Evolutionary conservation across 2,888 invertebrate genomes (phyloP), one percentile per base, ranked within the genome.

Genomic region (Lapara coniferarum): DNA sequence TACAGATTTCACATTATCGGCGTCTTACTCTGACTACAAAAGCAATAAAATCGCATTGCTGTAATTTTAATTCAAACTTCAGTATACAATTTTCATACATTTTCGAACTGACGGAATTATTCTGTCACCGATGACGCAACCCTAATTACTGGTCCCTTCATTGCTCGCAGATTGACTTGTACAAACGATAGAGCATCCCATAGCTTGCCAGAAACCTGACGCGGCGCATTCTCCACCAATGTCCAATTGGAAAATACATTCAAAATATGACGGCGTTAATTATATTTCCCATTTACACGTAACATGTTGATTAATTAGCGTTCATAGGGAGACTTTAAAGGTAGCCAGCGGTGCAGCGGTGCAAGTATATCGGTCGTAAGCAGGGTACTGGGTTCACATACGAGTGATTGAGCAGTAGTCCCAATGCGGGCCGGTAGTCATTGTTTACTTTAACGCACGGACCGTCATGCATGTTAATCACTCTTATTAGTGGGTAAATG

Each of bases 111-210:
- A 49, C 16, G 19, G 46, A 49, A 63, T 63, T 63, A 63, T 63
- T 63, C 46, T 49, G 63, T 63, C 49, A 63, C 19, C 16, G 19
- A 5, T 63, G 63, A 63, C 46, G 63, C 13, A 49, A 49, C 63
- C 46, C n/a, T 63, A 63, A 63, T 63, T 63, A 49, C 63, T 10
- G 19, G 19, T 46, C 46, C 19, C 49, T 63, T 63, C 63, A 63
- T 30, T 13, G 30, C 30, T 12, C 0, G 14, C 75, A 73, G 78
- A 83, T 79, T 81, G 84, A 84, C 85, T 82, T 77, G 74, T 79
- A 85, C 81, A 84, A 86, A 87, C 84, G 83, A 85, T 77, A 76
- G 70, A 70, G 74, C 77, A 78, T 84, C 79, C 81, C 85, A 63
- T 63, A 63, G 49, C 46, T 63, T 63, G 46, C 84, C 80, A 85